These are phyloP conservation scores for Columba janthina DNA, from an alignment of 2,113 vertebrate genomes.

Conservation along the genomic window DNA sequence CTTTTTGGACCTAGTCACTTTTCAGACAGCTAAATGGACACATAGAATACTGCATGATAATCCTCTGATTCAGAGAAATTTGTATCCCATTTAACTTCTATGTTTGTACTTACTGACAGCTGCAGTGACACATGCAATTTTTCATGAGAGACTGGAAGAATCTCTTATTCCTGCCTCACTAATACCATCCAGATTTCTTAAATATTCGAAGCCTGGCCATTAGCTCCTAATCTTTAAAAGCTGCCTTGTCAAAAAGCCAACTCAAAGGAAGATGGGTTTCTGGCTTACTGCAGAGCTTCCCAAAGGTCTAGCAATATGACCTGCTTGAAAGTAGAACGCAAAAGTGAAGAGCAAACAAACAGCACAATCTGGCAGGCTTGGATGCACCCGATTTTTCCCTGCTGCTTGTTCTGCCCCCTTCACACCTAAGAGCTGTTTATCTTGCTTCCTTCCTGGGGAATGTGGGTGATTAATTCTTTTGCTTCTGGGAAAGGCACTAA, in stretches of 20 bases:
- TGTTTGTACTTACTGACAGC: conserved; percentile 14
- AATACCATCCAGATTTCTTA: not conserved
- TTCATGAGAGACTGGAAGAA: not conserved
- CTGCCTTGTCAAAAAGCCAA: not conserved
- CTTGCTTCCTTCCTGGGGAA: not conserved
- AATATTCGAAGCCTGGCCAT: not conserved
- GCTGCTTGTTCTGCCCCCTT: not conserved
- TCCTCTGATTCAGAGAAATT: not conserved
- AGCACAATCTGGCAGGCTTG: not conserved
- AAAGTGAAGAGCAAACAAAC: not conserved
- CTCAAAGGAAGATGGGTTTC: not conserved
- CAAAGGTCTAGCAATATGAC: conserved; percentile 1
- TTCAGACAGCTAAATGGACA: not conserved
- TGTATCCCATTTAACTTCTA: not conserved
- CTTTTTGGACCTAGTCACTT: not conserved
- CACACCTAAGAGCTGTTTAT: not conserved
- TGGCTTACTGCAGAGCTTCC: conserved; percentile 15
- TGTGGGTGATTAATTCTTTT: not conserved
- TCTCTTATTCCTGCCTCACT: not conserved
- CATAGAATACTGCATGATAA: not conserved
- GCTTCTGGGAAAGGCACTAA: not conserved
- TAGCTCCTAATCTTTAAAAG: conserved; percentile 32
- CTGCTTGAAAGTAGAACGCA: not conserved
- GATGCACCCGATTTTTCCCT: not conserved
- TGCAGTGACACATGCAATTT: not conserved